These are phyloP conservation scores for Nicator chloris DNA, from an alignment of 2,113 vertebrate genomes.

Conservation along the genomic window DNA sequence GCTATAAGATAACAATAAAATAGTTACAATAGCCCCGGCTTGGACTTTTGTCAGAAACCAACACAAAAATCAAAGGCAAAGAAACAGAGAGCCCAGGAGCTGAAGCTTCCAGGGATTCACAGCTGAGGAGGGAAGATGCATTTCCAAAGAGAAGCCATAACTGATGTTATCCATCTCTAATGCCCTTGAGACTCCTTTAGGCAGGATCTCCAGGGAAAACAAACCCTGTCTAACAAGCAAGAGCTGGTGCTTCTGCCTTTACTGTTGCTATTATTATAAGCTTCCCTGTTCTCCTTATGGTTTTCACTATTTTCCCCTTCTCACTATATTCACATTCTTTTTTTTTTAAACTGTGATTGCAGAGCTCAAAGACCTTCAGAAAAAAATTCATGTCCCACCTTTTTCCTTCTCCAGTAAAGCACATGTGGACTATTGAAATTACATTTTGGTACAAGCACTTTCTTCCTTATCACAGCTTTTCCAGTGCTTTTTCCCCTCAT, in stretches of 20 bases:
- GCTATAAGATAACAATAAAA: neutral
- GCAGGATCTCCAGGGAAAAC: neutral
- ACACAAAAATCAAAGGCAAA: neutral
- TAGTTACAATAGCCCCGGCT: neutral
- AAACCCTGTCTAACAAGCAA: neutral
- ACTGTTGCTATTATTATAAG: neutral
- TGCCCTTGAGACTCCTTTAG: neutral
- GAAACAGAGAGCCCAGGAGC: neutral
- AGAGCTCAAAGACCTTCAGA: neutral
- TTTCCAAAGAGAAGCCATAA: neutral
- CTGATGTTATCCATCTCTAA: neutral
- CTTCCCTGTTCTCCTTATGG: neutral
- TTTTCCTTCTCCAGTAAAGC: neutral
- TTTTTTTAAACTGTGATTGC: neutral
- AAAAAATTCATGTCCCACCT: neutral
- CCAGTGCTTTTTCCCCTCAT: neutral
- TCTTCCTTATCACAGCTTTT: neutral
- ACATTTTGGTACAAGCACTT: neutral
- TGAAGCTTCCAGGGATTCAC: neutral
- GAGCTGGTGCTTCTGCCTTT: neutral
- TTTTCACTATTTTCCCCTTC: neutral
- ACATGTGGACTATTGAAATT: accelerated
- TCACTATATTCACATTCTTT: neutral
- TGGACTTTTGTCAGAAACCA: neutral
- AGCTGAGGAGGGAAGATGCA: neutral